Evolutionary conservation across 2,113 vertebrate species (phyloP).

Genomic region (Diadophis punctatus): DNA sequence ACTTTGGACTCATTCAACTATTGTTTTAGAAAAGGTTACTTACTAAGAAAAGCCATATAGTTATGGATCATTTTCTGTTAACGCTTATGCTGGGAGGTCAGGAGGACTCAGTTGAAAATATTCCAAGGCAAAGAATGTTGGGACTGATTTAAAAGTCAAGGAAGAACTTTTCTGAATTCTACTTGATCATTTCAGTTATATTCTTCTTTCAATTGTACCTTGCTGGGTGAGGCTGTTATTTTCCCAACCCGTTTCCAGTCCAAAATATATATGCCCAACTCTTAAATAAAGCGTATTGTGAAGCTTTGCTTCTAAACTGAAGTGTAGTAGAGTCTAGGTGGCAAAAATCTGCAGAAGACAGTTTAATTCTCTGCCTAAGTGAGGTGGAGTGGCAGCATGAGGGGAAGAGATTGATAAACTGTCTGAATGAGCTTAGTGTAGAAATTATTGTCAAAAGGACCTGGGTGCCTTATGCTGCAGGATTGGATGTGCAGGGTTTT

Average conservation of each 20-base stretch:
- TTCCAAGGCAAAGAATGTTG: neutral
- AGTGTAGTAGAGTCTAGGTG: neutral
- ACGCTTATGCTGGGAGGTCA: too few relatives aligned
- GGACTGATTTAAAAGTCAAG: neutral
- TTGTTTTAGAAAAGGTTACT: neutral
- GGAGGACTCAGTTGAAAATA: neutral
- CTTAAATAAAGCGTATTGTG: neutral
- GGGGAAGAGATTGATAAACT: neutral
- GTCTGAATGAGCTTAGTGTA: neutral
- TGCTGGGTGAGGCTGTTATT: neutral
- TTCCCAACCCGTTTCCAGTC: neutral
- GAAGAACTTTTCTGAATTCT: neutral
- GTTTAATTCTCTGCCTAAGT: neutral
- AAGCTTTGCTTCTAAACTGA: neutral
- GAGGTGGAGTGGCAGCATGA: neutral
- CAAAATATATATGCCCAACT: too few relatives aligned
- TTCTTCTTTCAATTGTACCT: neutral
- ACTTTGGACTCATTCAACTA: neutral
- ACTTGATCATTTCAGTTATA: neutral
- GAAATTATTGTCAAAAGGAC: neutral
- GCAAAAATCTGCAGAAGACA: neutral
- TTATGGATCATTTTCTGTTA: neutral
- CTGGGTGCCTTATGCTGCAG: neutral
- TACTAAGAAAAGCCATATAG: neutral
- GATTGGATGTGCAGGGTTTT: neutral